Percentiles rank a stretch among this genome's conserved stretches.
These are phyloP conservation scores for Cordilura impudica DNA, from an alignment of 2,888 invertebrate species.

Conservation along the genomic window DNA sequence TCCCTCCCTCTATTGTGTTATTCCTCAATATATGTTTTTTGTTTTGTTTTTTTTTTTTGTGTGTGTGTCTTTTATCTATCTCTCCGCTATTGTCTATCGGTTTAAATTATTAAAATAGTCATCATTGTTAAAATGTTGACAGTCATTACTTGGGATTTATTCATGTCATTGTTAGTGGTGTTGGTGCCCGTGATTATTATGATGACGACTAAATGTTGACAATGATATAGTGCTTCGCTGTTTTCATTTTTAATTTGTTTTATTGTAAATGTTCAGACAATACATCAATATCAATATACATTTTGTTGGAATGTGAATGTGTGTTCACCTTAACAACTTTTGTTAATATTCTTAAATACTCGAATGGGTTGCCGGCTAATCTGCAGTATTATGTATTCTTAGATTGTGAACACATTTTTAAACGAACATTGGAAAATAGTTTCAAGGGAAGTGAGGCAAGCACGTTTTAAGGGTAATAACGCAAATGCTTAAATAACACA, in stretches of 20 bases:
- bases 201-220: constrained; percentile 40
- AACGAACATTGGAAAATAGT: no score
- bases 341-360: constrained; percentile 5
- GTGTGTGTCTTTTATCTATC: background rate
- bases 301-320: background rate
- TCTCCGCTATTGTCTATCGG: constrained; percentile 14
- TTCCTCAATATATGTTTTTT: constrained; percentile 3
- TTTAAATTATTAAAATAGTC: constrained; percentile 60
- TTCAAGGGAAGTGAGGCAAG: no score
- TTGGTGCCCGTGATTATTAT: background rate
- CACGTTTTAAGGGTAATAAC: no score
- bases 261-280: constrained; percentile 8
- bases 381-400: background rate
- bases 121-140: constrained; percentile 58
- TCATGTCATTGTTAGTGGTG: constrained; percentile 22
- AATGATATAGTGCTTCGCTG: constrained; percentile 32
- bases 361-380: background rate
- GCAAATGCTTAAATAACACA: no score
- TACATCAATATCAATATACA: background rate
- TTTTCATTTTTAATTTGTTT: constrained; percentile 32
- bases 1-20: background rate
- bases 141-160: constrained; percentile 57
- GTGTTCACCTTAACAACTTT: constrained; percentile 7
- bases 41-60: background rate
- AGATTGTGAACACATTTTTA: no score